phyloP scores from a whole-genome alignment of 1,140 invertebrate genomes.

The Listronotus oregonensis region DNA sequence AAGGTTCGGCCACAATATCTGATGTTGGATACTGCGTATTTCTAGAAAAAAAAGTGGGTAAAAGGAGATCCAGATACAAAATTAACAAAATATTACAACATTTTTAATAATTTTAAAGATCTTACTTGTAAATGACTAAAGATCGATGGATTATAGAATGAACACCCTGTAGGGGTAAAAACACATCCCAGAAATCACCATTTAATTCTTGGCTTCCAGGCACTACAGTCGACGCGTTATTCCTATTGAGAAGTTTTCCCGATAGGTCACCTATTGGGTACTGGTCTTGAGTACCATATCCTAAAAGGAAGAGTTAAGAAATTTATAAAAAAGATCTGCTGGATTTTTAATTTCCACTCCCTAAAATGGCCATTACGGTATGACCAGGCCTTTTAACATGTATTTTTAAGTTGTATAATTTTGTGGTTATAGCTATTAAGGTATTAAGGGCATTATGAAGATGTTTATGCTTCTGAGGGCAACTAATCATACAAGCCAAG shows the following conservation, averaged over 20 bases:
- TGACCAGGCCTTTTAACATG: too few species aligned
- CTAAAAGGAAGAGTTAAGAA: conserved; percentile 58
- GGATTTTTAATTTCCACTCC: too few species aligned
- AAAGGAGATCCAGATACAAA: too few species aligned
- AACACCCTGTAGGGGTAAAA: conserved; percentile 81
- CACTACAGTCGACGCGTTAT: conserved; percentile 70
- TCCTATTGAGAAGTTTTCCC: conserved; percentile 80
- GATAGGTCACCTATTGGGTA: conserved; percentile 88
- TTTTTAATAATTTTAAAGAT: conserved; percentile 7
- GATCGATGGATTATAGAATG: conserved; percentile 82
- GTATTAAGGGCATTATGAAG: too few species aligned
- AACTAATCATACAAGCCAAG: too few species aligned
- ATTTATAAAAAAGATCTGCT: too few species aligned
- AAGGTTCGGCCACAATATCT: conserved; percentile 60
- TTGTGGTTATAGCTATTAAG: too few species aligned
- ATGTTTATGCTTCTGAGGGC: too few species aligned
- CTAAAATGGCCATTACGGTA: too few species aligned
- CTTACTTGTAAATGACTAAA: conserved; percentile 80
- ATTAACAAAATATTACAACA: too few species aligned
- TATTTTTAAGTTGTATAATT: too few species aligned
- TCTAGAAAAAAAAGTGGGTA: conserved; percentile 37
- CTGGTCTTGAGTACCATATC: conserved; percentile 81
- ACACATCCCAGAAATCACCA: conserved; percentile 81
- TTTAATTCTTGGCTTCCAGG: conserved; percentile 71
- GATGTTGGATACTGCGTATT: conserved; percentile 46